These are phyloP conservation scores for Helicoverpa armigera DNA, from an alignment of 1,140 invertebrate genomes.

Conservation along the genomic window DNA sequence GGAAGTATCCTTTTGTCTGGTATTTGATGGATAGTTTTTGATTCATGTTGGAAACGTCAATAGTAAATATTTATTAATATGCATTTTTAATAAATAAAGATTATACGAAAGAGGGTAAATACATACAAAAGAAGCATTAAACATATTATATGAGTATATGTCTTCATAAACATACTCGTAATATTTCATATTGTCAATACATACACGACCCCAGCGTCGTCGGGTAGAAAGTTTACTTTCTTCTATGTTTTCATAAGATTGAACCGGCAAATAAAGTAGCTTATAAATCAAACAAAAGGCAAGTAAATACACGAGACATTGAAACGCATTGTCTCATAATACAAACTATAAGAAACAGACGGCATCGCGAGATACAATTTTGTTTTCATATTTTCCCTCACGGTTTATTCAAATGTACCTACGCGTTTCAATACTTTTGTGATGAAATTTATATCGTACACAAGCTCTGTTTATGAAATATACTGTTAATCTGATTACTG, in stretches of 20 bases:
- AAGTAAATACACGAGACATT: conserved; percentile 29
- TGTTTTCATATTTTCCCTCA: conserved; percentile 47
- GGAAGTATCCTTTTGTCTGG: too few relatives aligned
- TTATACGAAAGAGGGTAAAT: neutral
- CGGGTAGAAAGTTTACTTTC: conserved; percentile 8
- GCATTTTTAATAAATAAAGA: neutral
- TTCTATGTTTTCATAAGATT: conserved; percentile 23
- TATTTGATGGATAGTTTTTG: too few relatives aligned
- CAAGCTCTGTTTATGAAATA: neutral
- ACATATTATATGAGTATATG: too few relatives aligned
- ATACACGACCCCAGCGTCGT: neutral
- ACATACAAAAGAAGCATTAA: too few relatives aligned
- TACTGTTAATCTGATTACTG: conserved; percentile 18
- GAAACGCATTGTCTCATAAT: conserved; percentile 42
- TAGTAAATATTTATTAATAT: too few relatives aligned
- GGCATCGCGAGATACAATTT: conserved; percentile 49
- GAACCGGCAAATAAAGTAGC: conserved; percentile 29
- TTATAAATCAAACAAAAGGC: conserved; percentile 26
- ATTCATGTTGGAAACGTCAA: too few relatives aligned
- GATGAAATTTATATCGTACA: conserved; percentile 8
- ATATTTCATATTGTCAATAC: conserved; percentile 23
- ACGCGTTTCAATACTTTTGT: neutral
- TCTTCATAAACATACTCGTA: neutral
- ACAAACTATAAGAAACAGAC: conserved; percentile 45
- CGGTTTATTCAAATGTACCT: conserved; percentile 52